Evolutionary conservation across 2,888 invertebrate species (phyloP).

Genomic region (Campoletis raptor): DNA sequence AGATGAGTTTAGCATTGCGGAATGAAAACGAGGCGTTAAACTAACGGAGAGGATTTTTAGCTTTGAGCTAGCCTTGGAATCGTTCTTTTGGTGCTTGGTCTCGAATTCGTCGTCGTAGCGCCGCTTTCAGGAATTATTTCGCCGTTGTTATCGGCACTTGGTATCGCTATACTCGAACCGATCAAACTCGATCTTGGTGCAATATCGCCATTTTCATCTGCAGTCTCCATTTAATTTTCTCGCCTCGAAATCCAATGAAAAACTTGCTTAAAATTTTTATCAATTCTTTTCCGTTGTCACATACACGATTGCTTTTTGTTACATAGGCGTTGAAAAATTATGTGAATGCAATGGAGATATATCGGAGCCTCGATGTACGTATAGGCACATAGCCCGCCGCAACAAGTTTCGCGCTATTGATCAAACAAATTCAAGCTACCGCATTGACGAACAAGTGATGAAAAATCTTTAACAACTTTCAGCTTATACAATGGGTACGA

Average conservation of each 20-base stretch:
- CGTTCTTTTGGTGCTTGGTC: constrained; percentile 46
- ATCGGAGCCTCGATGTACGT: neutral
- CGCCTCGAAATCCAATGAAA: neutral
- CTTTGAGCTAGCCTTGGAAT: constrained; percentile 13
- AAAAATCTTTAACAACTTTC: neutral
- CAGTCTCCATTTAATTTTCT: constrained; percentile 47
- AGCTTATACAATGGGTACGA: neutral
- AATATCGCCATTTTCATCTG: neutral
- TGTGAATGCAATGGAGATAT: neutral
- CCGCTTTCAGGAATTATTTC: constrained; percentile 40
- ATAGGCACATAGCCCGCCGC: neutral
- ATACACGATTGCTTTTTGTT: neutral
- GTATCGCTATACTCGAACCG: constrained; percentile 21
- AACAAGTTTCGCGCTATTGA: constrained; percentile 44
- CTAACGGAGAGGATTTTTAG: constrained; percentile 50
- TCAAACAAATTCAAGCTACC: constrained; percentile 54
- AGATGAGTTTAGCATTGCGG: constrained; percentile 1
- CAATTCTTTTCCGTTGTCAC: neutral
- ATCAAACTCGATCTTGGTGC: constrained; percentile 5
- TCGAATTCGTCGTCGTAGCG: constrained; percentile 29
- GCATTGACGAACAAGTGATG: neutral
- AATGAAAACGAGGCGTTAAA: neutral
- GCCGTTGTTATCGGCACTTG: constrained; percentile 28
- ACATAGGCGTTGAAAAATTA: neutral
- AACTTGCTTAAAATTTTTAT: neutral